A percentile compares a stretch with the other conserved stretches of the same genome.
Conservation (phyloP, 2,888 invertebrate genomes). For the Andrena minutula region DNA sequence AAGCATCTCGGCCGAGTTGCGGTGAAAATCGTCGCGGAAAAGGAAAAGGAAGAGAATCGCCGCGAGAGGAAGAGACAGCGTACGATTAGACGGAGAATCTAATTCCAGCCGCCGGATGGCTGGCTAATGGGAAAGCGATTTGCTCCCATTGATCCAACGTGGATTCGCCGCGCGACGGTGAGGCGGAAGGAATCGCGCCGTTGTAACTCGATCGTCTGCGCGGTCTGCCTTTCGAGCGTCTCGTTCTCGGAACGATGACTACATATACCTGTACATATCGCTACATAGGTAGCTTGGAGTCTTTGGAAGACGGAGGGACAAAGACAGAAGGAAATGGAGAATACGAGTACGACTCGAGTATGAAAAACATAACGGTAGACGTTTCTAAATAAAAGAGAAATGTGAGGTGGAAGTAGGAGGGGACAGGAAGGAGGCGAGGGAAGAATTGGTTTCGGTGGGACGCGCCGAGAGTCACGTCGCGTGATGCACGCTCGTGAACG, state of each 20-base stretch:
- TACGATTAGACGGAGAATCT: constrained; percentile 60
- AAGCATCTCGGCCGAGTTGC: constrained; percentile 33
- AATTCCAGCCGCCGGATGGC: constrained; percentile 52
- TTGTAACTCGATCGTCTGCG: constrained; percentile 17
- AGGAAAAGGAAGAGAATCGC: neutral
- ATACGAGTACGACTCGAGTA: neutral
- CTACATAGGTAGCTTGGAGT: neutral
- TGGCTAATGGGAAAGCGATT: constrained; percentile 75
- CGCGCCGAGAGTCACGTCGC: constrained; percentile 12
- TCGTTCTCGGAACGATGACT: neutral
- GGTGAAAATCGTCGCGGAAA: constrained; percentile 31
- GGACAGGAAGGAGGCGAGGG: neutral
- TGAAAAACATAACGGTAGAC: neutral
- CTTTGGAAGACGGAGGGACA: neutral
- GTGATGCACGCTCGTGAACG: constrained; percentile 1
- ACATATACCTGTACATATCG: too few species aligned
- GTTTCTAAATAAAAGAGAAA: neutral
- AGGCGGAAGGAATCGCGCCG: constrained; percentile 34
- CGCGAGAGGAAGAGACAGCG: constrained; percentile 11
- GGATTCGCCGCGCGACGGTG: constrained; percentile 50
- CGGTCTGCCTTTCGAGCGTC: neutral
- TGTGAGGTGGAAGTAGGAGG: neutral
- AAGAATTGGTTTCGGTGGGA: neutral
- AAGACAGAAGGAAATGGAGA: neutral
- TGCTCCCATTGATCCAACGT: constrained; percentile 72